These are phyloP conservation scores for Actinemys pallida DNA, from an alignment of 2,113 vertebrate genomes.

Conservation along the genomic window DNA sequence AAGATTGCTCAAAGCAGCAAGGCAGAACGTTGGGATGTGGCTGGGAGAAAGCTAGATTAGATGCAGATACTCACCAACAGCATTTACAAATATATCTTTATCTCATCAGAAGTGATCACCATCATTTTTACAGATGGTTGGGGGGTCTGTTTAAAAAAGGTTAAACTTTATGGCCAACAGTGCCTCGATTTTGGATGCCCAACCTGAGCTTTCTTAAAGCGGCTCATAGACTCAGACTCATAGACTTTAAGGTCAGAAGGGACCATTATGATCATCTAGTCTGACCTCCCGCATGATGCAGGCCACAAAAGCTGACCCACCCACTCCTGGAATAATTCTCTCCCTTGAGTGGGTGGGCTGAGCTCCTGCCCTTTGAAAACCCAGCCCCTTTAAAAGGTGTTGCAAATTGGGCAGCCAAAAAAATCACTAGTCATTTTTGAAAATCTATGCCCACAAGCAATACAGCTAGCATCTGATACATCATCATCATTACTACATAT, in stretches of 20 bases:
- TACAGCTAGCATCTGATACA: background rate
- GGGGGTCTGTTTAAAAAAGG: background rate
- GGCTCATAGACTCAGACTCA: background rate
- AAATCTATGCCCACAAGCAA: background rate
- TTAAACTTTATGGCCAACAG: background rate
- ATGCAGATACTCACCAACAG: background rate
- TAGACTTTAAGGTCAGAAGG: too few relatives aligned
- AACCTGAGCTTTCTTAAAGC: background rate
- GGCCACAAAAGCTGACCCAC: too few relatives aligned
- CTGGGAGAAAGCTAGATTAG: background rate
- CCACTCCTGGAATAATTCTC: too few relatives aligned
- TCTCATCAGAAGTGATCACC: background rate
- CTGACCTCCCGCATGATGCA: too few relatives aligned
- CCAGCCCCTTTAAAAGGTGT: background rate
- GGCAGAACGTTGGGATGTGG: background rate
- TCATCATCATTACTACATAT: background rate
- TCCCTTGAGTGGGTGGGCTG: background rate
- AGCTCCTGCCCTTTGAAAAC: background rate
- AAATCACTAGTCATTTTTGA: background rate
- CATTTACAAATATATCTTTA: background rate
- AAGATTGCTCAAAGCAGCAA: background rate
- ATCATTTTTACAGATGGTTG: background rate
- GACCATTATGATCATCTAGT: too few relatives aligned
- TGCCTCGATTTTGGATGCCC: background rate
- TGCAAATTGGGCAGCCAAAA: background rate